phyloP scores from a whole-genome alignment of 1,140 invertebrate genomes.

The Mizuhopecten yessoensis region DNA sequence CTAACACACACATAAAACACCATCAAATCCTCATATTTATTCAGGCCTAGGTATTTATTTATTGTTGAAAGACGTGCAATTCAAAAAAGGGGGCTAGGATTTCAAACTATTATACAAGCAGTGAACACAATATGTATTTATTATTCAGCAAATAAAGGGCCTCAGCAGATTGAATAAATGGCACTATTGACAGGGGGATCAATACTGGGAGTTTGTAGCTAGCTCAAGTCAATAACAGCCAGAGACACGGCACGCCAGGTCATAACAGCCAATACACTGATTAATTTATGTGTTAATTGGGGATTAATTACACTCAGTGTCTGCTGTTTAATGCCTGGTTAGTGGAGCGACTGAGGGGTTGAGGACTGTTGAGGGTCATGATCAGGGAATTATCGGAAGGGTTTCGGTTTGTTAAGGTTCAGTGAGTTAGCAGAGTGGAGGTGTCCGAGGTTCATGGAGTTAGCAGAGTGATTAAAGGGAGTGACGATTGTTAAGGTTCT shows the following conservation, averaged over 20 bases:
- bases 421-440: too few species aligned
- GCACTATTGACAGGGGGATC: neutral
- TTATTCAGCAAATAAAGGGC: neutral
- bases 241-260: neutral
- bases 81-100: slow-evolving; percentile 12
- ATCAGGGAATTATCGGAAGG: too few species aligned
- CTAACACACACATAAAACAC: neutral
- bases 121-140: slow-evolving; percentile 16
- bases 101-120: neutral
- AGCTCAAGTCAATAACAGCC: too few species aligned
- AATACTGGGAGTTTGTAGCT: neutral
- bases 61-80: neutral
- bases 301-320: neutral
- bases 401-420: too few species aligned
- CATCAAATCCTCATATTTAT: neutral
- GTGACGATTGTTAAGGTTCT: too few species aligned
- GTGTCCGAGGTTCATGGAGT: too few species aligned
- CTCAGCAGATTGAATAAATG: slow-evolving; percentile 38
- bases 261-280: neutral
- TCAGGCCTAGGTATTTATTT: slow-evolving; percentile 9
- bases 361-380: neutral
- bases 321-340: slow-evolving; percentile 4
- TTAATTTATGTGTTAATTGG: slow-evolving; percentile 36
- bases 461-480: too few species aligned
- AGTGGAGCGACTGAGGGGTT: neutral